Conservation (phyloP, 2,113 vertebrate genomes). For the Larimichthys crocea region DNA sequence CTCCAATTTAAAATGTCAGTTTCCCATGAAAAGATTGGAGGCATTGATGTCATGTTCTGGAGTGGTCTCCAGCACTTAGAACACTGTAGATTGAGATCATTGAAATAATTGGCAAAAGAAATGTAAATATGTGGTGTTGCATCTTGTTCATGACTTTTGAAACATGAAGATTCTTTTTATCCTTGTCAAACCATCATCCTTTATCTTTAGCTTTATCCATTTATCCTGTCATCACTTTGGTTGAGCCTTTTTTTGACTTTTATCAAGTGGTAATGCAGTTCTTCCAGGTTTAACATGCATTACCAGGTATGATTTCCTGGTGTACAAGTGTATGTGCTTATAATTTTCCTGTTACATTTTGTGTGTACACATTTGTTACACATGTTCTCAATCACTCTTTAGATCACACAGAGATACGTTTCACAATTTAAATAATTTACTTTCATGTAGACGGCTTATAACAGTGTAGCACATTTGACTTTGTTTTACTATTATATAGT, state of each 20-base stretch:
- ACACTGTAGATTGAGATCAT: neutral
- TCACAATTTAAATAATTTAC: neutral
- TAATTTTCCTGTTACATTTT: conserved; percentile 46
- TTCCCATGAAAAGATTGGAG: neutral
- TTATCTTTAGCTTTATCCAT: conserved; percentile 40
- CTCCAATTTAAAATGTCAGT: neutral
- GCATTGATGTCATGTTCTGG: neutral
- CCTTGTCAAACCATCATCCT: conserved; percentile 29
- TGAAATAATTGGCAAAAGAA: neutral
- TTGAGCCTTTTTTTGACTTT: conserved; percentile 30
- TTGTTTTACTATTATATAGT: neutral
- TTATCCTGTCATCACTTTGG: conserved; percentile 39
- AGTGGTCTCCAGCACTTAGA: neutral
- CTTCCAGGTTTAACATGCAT: conserved; percentile 23
- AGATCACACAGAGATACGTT: neutral
- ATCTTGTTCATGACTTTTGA: neutral
- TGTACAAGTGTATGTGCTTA: conserved; percentile 26
- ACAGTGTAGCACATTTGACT: neutral
- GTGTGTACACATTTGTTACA: conserved; percentile 45
- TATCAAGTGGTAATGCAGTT: conserved; percentile 35
- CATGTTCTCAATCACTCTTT: neutral
- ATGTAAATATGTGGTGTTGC: neutral
- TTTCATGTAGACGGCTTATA: neutral
- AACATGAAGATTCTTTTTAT: conserved; percentile 1
- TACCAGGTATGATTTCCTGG: conserved; percentile 25